Percentiles rank a stretch among this genome's conserved stretches.
These are phyloP conservation scores for Heliconius hortense DNA, from an alignment of 2,888 invertebrate genomes.

Conservation along the genomic window DNA sequence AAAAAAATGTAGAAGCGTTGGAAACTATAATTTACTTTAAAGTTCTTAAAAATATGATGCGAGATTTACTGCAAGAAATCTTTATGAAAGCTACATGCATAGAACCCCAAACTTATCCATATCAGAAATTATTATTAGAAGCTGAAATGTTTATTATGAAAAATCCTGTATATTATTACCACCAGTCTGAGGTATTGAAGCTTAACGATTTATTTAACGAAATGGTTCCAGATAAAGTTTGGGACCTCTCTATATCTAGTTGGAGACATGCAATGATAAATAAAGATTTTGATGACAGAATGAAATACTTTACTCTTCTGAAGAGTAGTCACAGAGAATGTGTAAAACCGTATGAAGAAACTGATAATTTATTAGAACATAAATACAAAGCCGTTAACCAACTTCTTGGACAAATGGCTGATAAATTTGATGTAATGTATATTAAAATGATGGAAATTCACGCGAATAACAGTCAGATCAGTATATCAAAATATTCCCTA, in stretches of 20 bases:
- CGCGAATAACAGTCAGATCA: slow-evolving; percentile 25
- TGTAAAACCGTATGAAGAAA: slow-evolving; percentile 50
- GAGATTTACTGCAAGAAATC: slow-evolving; percentile 52
- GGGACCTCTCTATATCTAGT: slow-evolving; percentile 66
- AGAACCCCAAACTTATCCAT: slow-evolving; percentile 63
- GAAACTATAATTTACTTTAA: slow-evolving; percentile 55
- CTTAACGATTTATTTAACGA: slow-evolving; percentile 61
- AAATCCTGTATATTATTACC: slow-evolving; percentile 72
- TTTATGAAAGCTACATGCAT: slow-evolving; percentile 52
- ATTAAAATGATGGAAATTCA: slow-evolving; percentile 46
- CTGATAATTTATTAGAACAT: slow-evolving; percentile 55
- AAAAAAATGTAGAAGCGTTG: slow-evolving; percentile 52
- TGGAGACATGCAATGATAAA: slow-evolving; percentile 69
- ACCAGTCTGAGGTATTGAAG: slow-evolving; percentile 68
- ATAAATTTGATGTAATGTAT: slow-evolving; percentile 61
- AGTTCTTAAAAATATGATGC: slow-evolving; percentile 52
- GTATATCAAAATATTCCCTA: slow-evolving; percentile 20
- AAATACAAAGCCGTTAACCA: slow-evolving; percentile 60
- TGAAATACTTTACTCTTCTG: slow-evolving; percentile 62
- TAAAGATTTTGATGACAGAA: slow-evolving; percentile 65
- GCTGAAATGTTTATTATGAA: slow-evolving; percentile 70
- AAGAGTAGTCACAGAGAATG: slow-evolving; percentile 52
- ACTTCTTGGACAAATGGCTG: slow-evolving; percentile 58
- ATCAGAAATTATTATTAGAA: slow-evolving; percentile 66
- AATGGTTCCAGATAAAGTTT: slow-evolving; percentile 54